phyloP scores from a whole-genome alignment of 2,797 vertebrate species.

The Schizopygopsis pylzovi region DNA sequence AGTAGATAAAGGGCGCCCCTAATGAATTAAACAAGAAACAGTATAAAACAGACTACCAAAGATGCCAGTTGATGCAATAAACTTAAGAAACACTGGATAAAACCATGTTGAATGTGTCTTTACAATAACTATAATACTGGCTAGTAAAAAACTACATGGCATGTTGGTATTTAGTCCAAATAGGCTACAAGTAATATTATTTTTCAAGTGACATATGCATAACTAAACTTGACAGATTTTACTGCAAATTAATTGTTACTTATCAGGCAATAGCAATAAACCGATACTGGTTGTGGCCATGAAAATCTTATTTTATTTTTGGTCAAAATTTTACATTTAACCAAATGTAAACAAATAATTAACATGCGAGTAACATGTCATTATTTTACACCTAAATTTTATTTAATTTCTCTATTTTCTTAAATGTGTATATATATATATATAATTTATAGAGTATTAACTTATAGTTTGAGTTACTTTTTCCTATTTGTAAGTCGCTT shows the following conservation, averaged over 20 bases:
- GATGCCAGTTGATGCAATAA: slow-evolving; percentile 19
- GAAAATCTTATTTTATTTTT: neutral
- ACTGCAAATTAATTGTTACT: neutral
- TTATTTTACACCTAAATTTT: too few species aligned
- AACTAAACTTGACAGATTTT: neutral
- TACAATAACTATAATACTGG: neutral
- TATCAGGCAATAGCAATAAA: neutral
- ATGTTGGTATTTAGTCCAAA: neutral
- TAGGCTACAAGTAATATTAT: neutral
- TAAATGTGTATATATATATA: too few species aligned
- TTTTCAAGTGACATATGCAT: too few species aligned
- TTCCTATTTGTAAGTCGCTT: too few species aligned
- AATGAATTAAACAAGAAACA: slow-evolving; percentile 45
- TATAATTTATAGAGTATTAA: too few species aligned
- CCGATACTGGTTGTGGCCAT: neutral
- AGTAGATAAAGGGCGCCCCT: slow-evolving; percentile 32
- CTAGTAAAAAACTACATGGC: neutral
- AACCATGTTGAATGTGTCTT: slow-evolving; percentile 19
- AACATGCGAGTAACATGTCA: too few species aligned
- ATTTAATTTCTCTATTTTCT: too few species aligned
- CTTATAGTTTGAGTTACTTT: too few species aligned
- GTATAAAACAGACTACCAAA: slow-evolving; percentile 22
- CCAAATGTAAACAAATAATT: neutral
- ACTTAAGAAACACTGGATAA: slow-evolving; percentile 21
- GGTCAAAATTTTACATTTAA: too few species aligned